phyloP scores from a whole-genome alignment of 2,113 vertebrate species.

The Loxodonta africana region DNA sequence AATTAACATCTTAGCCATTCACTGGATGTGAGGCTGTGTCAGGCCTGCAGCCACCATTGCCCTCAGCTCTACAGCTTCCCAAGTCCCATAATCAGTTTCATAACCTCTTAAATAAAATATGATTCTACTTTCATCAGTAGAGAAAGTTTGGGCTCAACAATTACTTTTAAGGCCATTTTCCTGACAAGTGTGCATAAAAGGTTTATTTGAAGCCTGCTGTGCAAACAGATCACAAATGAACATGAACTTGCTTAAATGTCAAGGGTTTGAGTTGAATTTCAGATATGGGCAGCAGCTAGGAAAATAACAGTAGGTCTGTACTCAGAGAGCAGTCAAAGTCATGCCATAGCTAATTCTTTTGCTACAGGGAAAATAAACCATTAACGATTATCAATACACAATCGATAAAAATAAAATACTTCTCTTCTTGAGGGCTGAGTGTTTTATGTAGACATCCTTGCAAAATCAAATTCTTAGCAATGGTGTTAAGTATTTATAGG shows the following conservation, averaged over 20 bases:
- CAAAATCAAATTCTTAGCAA: not conserved
- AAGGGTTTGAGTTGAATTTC: constrained; percentile 33
- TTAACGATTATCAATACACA: not conserved
- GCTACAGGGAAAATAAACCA: constrained; percentile 13
- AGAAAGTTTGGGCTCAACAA: not conserved
- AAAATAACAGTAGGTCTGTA: not conserved
- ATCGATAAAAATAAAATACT: not conserved
- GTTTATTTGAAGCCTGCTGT: not conserved
- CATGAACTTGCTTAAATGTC: constrained; percentile 21
- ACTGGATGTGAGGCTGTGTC: not conserved
- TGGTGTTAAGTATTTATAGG: not conserved
- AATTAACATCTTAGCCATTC: not conserved
- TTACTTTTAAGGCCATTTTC: not conserved
- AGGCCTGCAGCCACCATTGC: not conserved
- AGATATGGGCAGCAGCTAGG: not conserved
- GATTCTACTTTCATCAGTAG: not conserved
- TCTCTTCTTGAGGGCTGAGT: not conserved
- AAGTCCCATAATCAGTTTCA: not conserved
- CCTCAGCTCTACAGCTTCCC: not conserved
- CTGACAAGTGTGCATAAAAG: not conserved
- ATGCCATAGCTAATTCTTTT: not conserved
- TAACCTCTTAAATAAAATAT: constrained; percentile 7
- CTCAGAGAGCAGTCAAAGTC: not conserved
- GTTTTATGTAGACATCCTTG: not conserved
- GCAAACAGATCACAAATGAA: constrained; percentile 36